Evolutionary conservation across 2,888 invertebrate genomes (phyloP), one percentile per base, ranked within the genome.

Genomic region (Leptinotarsa peninsularis): DNA sequence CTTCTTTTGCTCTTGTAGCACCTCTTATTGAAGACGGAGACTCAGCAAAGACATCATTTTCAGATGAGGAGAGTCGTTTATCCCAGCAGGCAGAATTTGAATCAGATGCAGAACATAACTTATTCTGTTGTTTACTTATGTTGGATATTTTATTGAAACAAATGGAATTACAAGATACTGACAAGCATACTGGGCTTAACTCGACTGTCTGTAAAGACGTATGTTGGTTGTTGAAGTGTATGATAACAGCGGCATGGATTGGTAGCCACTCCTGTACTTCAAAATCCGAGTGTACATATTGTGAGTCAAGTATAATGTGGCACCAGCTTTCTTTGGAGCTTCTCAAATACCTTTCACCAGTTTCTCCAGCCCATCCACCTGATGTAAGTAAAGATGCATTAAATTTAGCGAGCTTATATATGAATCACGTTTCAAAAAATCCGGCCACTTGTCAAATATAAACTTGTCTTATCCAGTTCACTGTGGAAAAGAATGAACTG

Each of bases 111-210:
- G 94, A 94, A 84, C 90, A 93, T 71, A 96, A 97, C 87, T 90
- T 98, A n/a, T 95, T 96, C 0, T 98, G 98, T 85, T 98, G 97
- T 87, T 96, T 98, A 80, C 91, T 98, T 56, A 98, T 99, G 97
- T 90, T 99, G 79, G 99, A 99, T 86, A 94, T 98, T 81, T 89
- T 98, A 67, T 90, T 98, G 17, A 98, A 98, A 89, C 99, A 99
- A 93, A 93, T 96, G 92, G 95, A 96, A 85, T 89, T 97, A 17
- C 96, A 96, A 88, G 94, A 95, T 82, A 91, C 95, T n/a, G 94
- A 94, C 81, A 92, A 92, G 80, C 94, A 96, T 85, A 93, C 93
- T 80, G 96, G 96, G 58, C 91, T 96, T 75, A 93, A 94, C 84
- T 94, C 94, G 13, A 91, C 92, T 76, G 91, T 94, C 2, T 94